Evolutionary conservation across 2,797 vertebrate genomes (phyloP).

Genomic region (Alauda arvensis): DNA sequence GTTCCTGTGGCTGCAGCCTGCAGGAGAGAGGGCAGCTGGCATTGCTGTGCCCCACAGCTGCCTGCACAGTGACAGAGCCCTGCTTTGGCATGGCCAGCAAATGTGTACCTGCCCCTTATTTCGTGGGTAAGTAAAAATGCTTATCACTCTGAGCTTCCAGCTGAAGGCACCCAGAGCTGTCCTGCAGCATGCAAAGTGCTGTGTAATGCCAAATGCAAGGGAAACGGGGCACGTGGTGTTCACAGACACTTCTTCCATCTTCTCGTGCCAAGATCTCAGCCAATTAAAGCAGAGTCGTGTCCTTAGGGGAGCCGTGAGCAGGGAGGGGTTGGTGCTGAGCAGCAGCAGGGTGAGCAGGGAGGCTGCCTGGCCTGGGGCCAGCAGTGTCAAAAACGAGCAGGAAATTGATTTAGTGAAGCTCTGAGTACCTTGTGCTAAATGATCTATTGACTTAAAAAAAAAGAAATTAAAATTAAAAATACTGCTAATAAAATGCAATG

Average conservation of each 20-base stretch:
- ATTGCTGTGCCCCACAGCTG: not conserved
- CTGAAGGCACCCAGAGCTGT: not conserved
- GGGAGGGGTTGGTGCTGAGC: not conserved
- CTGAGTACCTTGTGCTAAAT: not conserved
- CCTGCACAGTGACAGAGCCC: not conserved
- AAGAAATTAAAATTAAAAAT: not conserved
- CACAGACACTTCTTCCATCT: not conserved
- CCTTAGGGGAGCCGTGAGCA: fast-evolving
- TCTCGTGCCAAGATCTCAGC: not conserved
- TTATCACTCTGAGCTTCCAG: not conserved
- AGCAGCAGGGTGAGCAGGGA: fast-evolving
- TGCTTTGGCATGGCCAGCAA: not conserved
- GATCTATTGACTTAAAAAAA: not conserved
- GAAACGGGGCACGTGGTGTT: not conserved
- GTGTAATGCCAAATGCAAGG: not conserved
- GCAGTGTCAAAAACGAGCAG: not conserved
- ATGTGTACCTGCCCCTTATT: not conserved
- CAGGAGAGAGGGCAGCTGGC: not conserved
- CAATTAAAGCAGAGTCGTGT: not conserved
- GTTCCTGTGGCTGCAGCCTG: not conserved
- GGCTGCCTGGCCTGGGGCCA: not conserved
- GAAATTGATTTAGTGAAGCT: not conserved
- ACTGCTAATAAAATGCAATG: not conserved
- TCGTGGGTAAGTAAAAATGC: not conserved
- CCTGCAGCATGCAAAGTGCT: not conserved